Evolutionary conservation across 2,113 vertebrate genomes (phyloP), one percentile per base, ranked within the genome.

Genomic region (Dicrurus megarhynchus): DNA sequence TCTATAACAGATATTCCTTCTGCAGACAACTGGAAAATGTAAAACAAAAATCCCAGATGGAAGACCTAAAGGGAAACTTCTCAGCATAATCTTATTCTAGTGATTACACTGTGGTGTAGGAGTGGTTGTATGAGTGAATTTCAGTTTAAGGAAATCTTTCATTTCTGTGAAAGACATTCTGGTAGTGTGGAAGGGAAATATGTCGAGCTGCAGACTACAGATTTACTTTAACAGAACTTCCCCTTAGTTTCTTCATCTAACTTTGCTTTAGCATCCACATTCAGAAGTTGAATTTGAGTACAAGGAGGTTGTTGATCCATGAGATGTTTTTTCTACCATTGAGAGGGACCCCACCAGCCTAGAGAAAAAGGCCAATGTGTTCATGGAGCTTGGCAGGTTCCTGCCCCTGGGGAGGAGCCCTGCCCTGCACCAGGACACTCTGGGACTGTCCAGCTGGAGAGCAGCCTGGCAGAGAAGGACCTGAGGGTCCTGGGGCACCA

Each of bases 41-140:
- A 41, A 91, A 89, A 19, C 47, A 79, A 83, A 95, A 93, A 77
- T 91, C 82, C 84, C 93, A 93, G 82, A 83, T 91, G 91, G 73
- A 86, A 89, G 68, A 76, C 42, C 30, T 4, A 2, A 88, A 92
- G 76, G 64, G 86, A 88, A 30, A 57, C 52, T 88, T 93, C 61
- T 91, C 53, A 77, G 71, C 39, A 50, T 84, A 41, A 75, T 87
- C 69, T 82, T 89, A 26, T 73, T 79, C 87, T 65, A 35, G 67
- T 79, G 87, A 83, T 96, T 93, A 70, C 63, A 41, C 53, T 76
- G 76, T 47, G 87, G 30, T 50, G 71, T 90, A 22, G 73, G 81
- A 79, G 89, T 89, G 63, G 70, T 76, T 95, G 49, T 75, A 47
- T 44, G 70, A 91, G 71, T 16, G 73, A 94, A 80, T 77, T 90